A percentile compares a stretch with the other conserved stretches of the same genome.
Evolutionary conservation across 2,797 vertebrate genomes (phyloP).

Genomic region (Diglossa cyanea): DNA sequence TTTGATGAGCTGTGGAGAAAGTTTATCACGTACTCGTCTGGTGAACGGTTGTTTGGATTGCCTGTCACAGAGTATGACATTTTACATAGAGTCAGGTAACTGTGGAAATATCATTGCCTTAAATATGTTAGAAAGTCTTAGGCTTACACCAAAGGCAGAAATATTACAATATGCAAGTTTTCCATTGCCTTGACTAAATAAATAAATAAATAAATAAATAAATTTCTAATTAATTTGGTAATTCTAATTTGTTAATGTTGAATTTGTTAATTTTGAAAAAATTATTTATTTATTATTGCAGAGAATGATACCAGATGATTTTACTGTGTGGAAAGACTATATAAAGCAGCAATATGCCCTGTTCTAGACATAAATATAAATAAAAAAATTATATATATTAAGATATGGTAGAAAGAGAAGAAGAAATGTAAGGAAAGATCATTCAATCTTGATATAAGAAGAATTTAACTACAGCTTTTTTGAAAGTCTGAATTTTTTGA

Average conservation of each 20-base stretch:
- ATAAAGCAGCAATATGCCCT: background rate
- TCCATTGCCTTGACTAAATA: background rate
- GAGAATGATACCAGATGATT: background rate
- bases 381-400: background rate
- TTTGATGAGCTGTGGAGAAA: slow-evolving; percentile 85
- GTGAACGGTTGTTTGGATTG: slow-evolving; percentile 84
- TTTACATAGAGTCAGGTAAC: slow-evolving; percentile 81
- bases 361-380: background rate
- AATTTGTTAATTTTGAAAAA: background rate
- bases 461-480: background rate
- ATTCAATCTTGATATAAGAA: background rate
- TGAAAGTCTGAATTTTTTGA: background rate
- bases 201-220: too few relatives aligned
- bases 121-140: background rate
- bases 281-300: background rate
- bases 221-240: background rate
- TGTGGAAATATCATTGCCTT: background rate
- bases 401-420: background rate
- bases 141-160: background rate
- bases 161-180: background rate
- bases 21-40: slow-evolving; percentile 80
- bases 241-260: background rate
- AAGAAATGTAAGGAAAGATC: background rate
- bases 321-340: background rate
- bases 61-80: slow-evolving; percentile 81